Evolutionary conservation across 2,888 invertebrate genomes (phyloP).

Genomic region (Melinaea marsaeus): DNA sequence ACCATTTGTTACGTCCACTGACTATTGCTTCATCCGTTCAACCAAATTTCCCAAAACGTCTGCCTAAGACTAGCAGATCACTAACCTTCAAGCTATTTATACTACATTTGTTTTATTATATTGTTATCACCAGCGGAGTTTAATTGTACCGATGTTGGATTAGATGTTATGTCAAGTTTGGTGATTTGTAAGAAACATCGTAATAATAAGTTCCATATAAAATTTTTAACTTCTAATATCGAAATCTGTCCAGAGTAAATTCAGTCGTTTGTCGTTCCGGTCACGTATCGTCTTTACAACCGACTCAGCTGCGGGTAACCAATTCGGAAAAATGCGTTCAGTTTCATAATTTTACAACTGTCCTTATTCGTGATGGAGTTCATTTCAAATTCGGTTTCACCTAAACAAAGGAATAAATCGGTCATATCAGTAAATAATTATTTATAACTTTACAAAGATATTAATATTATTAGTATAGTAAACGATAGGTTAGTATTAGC

Average conservation of each 20-base stretch:
- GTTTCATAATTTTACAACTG: slow-evolving; percentile 51
- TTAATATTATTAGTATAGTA: too few relatives aligned
- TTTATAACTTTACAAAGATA: background rate
- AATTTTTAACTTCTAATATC: slow-evolving; percentile 27
- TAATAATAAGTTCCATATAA: background rate
- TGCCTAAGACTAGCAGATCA: too few relatives aligned
- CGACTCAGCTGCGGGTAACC: slow-evolving; percentile 56
- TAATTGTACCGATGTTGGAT: too few relatives aligned
- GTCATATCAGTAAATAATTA: background rate
- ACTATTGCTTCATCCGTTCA: too few relatives aligned
- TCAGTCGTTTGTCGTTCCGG: slow-evolving; percentile 31
- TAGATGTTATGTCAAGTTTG: too few relatives aligned
- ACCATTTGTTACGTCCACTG: too few relatives aligned
- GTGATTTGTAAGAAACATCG: too few relatives aligned
- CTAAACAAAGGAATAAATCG: background rate
- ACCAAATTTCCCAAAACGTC: too few relatives aligned
- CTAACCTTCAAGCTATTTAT: too few relatives aligned
- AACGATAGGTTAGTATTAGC: too few relatives aligned
- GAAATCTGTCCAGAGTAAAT: slow-evolving; percentile 17
- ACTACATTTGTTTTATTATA: too few relatives aligned
- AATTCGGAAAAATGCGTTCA: slow-evolving; percentile 65
- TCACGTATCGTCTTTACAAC: slow-evolving; percentile 72
- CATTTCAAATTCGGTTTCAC: slow-evolving; percentile 57
- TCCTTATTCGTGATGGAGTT: slow-evolving; percentile 58
- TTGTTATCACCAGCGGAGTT: too few relatives aligned